Conservation (phyloP, 2,888 invertebrate genomes). For the Gastrophysa polygoni region DNA sequence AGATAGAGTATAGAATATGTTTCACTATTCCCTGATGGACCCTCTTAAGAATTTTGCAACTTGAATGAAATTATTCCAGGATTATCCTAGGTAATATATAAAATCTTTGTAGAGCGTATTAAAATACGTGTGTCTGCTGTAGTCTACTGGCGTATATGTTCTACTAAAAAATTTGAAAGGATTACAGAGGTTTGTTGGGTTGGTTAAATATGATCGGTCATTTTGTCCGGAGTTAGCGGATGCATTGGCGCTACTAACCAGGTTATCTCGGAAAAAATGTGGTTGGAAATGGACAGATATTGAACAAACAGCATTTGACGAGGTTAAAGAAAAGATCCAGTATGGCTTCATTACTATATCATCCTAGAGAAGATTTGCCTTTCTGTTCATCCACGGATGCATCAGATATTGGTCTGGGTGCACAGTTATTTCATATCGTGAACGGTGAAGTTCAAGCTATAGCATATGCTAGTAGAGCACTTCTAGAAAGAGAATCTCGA, state of each 20-base stretch:
- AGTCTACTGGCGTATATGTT: not conserved
- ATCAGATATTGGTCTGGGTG: not conserved
- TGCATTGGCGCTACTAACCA: not conserved
- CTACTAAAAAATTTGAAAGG: not conserved
- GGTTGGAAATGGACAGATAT: not conserved
- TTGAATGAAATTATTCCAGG: not conserved
- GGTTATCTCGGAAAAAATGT: not conserved
- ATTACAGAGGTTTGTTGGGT: not conserved
- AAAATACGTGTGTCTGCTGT: not conserved
- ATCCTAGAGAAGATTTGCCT: too few species aligned
- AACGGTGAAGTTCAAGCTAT: not conserved
- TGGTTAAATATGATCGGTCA: slow-evolving; percentile 2
- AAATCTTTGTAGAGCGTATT: not conserved
- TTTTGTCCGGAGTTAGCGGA: not conserved
- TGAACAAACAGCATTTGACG: not conserved
- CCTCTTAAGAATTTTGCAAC: not conserved
- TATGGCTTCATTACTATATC: too few species aligned
- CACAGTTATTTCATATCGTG: not conserved
- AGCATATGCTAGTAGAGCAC: not conserved
- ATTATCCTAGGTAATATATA: not conserved
- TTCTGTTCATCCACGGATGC: not conserved
- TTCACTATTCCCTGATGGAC: not conserved
- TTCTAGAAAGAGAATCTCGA: not conserved
- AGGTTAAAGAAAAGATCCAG: too few species aligned
- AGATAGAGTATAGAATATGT: slow-evolving; percentile 2